Conservation (phyloP, 2,113 vertebrate genomes). For the Lynx canadensis region DNA sequence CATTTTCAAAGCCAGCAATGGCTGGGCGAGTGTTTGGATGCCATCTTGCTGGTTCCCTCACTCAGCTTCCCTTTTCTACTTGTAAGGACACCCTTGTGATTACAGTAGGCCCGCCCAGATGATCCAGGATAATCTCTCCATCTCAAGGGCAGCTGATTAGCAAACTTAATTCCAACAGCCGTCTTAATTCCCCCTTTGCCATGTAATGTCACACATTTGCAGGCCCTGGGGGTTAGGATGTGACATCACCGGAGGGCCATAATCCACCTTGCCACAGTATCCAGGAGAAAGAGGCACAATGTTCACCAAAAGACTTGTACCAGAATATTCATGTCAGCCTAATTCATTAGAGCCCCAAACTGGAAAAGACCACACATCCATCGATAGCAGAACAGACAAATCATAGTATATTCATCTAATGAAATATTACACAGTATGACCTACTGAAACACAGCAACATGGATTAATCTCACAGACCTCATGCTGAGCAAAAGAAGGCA, state of each 20-base stretch:
- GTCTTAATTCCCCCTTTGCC: background rate
- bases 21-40: fast-evolving
- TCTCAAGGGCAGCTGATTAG: background rate
- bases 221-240: background rate
- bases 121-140: background rate
- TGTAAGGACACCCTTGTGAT: background rate
- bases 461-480: background rate
- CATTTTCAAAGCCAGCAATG: background rate
- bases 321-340: background rate
- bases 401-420: background rate
- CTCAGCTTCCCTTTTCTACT: background rate
- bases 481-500: background rate
- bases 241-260: too few relatives aligned
- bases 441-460: background rate
- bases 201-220: background rate
- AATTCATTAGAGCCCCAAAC: background rate
- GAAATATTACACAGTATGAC: background rate
- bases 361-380: background rate
- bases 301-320: background rate
- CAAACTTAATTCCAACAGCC: background rate
- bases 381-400: background rate
- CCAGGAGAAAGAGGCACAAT: background rate
- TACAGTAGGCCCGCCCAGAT: background rate
- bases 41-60: background rate
- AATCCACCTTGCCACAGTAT: background rate